phyloP scores from a whole-genome alignment of 2,797 vertebrate species.

The Brachyalestes nurse region DNA sequence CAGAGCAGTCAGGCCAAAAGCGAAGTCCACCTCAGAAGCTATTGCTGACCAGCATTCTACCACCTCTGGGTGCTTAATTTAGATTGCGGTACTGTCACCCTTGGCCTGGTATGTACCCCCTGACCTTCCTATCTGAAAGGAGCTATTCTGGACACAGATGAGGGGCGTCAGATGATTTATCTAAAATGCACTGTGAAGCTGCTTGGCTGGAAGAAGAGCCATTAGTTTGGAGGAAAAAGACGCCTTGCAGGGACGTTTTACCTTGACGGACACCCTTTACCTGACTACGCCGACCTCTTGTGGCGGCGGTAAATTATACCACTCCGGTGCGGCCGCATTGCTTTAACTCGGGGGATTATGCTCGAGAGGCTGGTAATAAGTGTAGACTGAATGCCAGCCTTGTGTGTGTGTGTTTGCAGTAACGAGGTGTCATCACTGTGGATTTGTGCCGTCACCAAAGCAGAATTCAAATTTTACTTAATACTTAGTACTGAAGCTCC shows the following conservation, averaged over 20 bases:
- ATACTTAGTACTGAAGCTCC: too few species aligned
- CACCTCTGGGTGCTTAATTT: conserved; percentile 78
- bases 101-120: conserved; percentile 79
- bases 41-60: conserved; percentile 63
- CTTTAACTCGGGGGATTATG: conserved; percentile 32
- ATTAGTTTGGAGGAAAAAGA: conserved; percentile 67
- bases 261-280: conserved; percentile 45
- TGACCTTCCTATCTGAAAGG: conserved; percentile 78
- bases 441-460: background rate
- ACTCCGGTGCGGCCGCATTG: conserved; percentile 44
- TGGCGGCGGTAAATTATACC: conserved; percentile 50
- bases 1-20: conserved; percentile 37
- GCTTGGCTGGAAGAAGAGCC: conserved; percentile 63
- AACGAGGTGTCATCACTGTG: conserved; percentile 1
- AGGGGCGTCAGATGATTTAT: conserved; percentile 72
- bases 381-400: background rate
- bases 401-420: conserved; percentile 17
- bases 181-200: conserved; percentile 69
- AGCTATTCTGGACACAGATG: conserved; percentile 74
- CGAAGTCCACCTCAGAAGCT: conserved; percentile 65
- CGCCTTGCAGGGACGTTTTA: conserved; percentile 57
- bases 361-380: conserved; percentile 4
- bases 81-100: conserved; percentile 75
- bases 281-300: conserved; percentile 53
- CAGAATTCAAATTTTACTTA: too few species aligned